Percentiles rank a stretch among this genome's conserved stretches.
phyloP scores from a whole-genome alignment of 2,113 vertebrate genomes.

The Bettongia penicillata region DNA sequence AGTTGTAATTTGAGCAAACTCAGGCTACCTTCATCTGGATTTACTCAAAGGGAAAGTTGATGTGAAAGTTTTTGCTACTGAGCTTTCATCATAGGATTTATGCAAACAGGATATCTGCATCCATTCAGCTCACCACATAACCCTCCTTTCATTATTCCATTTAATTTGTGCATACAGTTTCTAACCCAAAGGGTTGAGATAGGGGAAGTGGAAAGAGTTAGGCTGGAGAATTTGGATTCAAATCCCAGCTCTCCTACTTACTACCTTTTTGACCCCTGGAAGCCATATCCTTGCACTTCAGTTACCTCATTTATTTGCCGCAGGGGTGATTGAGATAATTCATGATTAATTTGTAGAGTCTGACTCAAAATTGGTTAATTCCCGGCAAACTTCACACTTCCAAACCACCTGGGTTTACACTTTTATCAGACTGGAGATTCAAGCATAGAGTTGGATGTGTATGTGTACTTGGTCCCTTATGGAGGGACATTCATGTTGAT shows the following conservation, averaged over 20 bases:
- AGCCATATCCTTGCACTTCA: background rate
- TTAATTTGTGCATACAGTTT: background rate
- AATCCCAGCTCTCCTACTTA: background rate
- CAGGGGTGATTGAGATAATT: background rate
- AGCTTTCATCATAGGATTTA: conserved; percentile 10
- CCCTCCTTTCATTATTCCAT: background rate
- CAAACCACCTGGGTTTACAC: background rate
- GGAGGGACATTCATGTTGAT: background rate
- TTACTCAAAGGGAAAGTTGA: conserved; percentile 18
- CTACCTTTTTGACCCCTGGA: background rate
- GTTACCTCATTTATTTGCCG: background rate
- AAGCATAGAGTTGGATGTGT: background rate
- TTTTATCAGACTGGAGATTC: background rate
- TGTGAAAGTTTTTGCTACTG: background rate
- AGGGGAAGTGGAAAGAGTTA: background rate
- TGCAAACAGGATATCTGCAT: background rate
- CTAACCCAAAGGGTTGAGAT: background rate
- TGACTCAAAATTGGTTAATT: background rate
- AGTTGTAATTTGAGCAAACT: background rate
- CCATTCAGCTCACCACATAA: background rate
- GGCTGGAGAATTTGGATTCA: background rate
- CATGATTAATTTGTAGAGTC: background rate
- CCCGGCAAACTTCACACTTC: background rate
- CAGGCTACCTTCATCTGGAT: conserved; percentile 4
- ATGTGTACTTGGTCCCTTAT: background rate